A percentile compares a stretch with the other conserved stretches of the same genome.
Evolutionary conservation across 1,140 invertebrate genomes (phyloP).

Genomic region (Lepidurus packardi): DNA sequence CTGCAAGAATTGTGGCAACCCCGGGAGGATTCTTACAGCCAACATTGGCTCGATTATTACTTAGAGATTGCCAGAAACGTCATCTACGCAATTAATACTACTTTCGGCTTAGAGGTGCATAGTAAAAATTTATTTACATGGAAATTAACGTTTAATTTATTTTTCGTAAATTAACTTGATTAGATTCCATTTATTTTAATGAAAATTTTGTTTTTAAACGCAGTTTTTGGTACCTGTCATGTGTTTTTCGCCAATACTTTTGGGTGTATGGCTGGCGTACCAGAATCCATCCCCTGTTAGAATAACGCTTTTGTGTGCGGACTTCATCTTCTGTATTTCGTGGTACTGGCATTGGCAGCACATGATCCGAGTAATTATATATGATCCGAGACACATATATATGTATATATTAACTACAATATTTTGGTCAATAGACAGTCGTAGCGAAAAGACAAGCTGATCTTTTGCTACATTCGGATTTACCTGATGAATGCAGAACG

Average conservation of each 20-base stretch:
- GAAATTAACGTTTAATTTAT: background rate
- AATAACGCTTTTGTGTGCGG: background rate
- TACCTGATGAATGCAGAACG: background rate
- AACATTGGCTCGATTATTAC: background rate
- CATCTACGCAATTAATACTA: background rate
- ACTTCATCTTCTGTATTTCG: background rate
- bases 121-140: too few species aligned
- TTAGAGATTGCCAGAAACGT: background rate
- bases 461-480: background rate
- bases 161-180: background rate
- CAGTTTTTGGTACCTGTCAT: background rate
- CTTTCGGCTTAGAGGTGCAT: background rate
- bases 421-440: background rate
- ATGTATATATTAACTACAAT: too few species aligned
- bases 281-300: background rate
- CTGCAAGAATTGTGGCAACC: background rate
- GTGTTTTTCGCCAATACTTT: background rate
- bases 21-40: background rate
- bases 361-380: background rate
- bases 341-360: slow-evolving; percentile 13
- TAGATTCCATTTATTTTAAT: background rate
- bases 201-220: background rate
- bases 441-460: background rate
- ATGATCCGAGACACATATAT: too few species aligned
- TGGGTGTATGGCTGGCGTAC: background rate